Percentiles rank a stretch among this genome's conserved stretches.
Conservation (phyloP, 2,888 invertebrate species). For the Monochamus alternatus region DNA sequence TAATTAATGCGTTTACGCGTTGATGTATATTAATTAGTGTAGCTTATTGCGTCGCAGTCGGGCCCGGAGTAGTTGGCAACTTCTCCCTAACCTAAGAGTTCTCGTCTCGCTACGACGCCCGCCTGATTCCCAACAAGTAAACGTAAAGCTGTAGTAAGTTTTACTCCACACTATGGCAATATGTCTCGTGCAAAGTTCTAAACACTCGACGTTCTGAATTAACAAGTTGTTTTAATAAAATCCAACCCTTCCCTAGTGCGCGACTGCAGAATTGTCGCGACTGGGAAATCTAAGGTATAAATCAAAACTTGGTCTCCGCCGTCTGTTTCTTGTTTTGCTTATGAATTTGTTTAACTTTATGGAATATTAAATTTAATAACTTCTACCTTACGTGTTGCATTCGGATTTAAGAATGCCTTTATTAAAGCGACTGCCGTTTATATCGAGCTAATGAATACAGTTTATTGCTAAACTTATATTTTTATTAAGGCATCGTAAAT, state of each 20-base stretch:
- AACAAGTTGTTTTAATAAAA: conserved; percentile 72
- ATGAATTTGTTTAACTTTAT: conserved; percentile 65
- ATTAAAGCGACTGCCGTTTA: conserved; percentile 26
- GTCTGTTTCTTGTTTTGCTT: conserved; percentile 62
- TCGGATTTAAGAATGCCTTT: conserved; percentile 42
- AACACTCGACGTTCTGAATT: conserved; percentile 70
- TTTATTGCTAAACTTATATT: neutral
- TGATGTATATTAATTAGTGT: conserved; percentile 72
- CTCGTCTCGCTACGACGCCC: conserved; percentile 49
- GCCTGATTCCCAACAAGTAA: conserved; percentile 61
- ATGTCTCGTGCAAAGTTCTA: conserved; percentile 64
- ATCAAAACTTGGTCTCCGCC: conserved; percentile 68
- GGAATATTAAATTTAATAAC: conserved; percentile 64
- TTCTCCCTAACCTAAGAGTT: conserved; percentile 43
- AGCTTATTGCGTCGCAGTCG: conserved; percentile 65
- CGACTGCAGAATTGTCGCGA: conserved; percentile 64
- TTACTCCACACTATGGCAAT: conserved; percentile 64
- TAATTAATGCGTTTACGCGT: conserved; percentile 72
- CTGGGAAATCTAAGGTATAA: conserved; percentile 67
- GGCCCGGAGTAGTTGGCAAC: conserved; percentile 31
- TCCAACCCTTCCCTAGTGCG: conserved; percentile 67
- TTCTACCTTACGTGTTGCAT: conserved; percentile 51
- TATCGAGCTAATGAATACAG: conserved; percentile 5
- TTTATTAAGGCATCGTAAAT: neutral
- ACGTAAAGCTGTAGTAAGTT: conserved; percentile 67